Evolutionary conservation across 2,888 invertebrate genomes (phyloP), one percentile per base, ranked within the genome.

Genomic region (Perizoma affinitatum): DNA sequence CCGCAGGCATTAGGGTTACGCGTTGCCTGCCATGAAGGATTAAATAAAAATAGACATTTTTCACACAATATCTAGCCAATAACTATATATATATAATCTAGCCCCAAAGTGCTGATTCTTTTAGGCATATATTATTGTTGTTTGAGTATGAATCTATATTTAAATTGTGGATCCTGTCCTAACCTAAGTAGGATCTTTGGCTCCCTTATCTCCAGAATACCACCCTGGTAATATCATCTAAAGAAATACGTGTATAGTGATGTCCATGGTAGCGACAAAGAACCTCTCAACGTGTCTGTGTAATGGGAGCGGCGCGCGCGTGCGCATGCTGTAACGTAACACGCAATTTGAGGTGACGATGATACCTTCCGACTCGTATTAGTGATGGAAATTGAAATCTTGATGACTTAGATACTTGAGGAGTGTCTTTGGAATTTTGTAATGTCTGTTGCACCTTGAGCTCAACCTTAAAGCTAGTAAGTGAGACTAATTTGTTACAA

Each of bases 321-420:
- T 65, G 71, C 66, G 56, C 64, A 61, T 33, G 56, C 42, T 47
- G 65, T 62, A 66, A 65, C 54, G 67, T 65, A 67, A 67, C 64
- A 63, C 63, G 65, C 68, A 72, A 70, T 70, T 64, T 66, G 66
- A 67, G 67, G 67, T 67, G 67, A 68, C 70, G 69, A 68, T 69
- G 57, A 61, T 41, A 66, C 65, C 63, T 69, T 69, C 67, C 68
- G 69, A 66, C 34, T 61, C 59, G 34, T 61, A 60, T 67, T 63
- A 64, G 61, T 53, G 38, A 59, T 42, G 36, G 56, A 54, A 56
- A 66, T 66, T 54, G 62, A 57, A 61, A 69, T 59, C 51, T 58
- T 33, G 43, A 58, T 35, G 55, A 49, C 40, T 45, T 43, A 34
- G 9, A 43, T 43, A 36, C 41, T 42, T 34, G 33, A 34, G 36